These are phyloP conservation scores for Metaphire vulgaris DNA, from an alignment of 1,140 invertebrate species.

Conservation along the genomic window DNA sequence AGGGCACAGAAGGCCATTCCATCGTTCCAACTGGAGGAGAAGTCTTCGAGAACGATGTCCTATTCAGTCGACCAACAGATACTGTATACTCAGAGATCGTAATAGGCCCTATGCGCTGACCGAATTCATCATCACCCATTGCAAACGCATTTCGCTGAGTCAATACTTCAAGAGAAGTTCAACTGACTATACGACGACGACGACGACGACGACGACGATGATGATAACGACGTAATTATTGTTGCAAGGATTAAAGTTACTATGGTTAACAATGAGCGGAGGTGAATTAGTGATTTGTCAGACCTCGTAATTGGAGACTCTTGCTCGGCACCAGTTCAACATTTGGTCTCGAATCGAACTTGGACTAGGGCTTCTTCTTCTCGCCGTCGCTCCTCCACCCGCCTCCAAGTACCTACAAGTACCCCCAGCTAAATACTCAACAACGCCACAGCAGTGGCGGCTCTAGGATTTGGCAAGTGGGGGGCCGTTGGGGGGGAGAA, in stretches of 20 bases:
- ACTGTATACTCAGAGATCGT: too few species aligned
- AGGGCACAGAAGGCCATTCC: constrained; percentile 32
- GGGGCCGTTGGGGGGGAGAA: too few species aligned
- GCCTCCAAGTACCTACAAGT: not conserved
- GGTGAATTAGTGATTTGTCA: not conserved
- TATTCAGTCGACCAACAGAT: too few species aligned
- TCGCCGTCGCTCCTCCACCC: not conserved
- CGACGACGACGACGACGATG: constrained; percentile 1
- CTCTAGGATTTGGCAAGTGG: too few species aligned
- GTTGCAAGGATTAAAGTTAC: not conserved
- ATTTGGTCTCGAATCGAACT: constrained; percentile 13
- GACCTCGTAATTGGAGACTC: constrained; percentile 13
- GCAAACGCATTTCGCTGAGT: too few species aligned
- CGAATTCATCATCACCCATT: too few species aligned
- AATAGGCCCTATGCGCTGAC: too few species aligned
- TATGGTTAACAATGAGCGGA: not conserved
- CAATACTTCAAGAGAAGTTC: too few species aligned
- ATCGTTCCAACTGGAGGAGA: constrained; percentile 27
- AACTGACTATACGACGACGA: constrained; percentile 12
- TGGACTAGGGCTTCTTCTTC: constrained; percentile 2
- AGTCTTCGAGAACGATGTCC: constrained; percentile 28
- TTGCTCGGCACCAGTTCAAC: constrained; percentile 15
- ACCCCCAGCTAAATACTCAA: too few species aligned
- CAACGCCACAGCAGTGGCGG: too few species aligned
- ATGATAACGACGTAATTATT: not conserved